Percentiles rank a stretch among this genome's conserved stretches.
These are phyloP conservation scores for Nomada ferruginata DNA, from an alignment of 2,888 invertebrate species.

Conservation along the genomic window DNA sequence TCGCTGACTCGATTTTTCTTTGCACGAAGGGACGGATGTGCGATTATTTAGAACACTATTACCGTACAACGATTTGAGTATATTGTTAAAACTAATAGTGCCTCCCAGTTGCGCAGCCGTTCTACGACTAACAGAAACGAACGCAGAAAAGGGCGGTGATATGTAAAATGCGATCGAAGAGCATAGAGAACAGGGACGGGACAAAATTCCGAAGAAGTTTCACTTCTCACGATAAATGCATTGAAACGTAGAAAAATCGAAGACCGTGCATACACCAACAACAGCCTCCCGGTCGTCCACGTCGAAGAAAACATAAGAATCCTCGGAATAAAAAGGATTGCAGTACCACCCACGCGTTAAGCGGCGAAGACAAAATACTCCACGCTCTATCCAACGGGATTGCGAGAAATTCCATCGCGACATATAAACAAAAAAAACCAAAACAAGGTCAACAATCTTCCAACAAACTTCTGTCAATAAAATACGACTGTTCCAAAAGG, in stretches of 20 bases:
- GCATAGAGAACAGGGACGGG: constrained; percentile 1
- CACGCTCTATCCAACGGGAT: not conserved
- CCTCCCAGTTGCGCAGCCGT: constrained; percentile 58
- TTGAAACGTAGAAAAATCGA: constrained; percentile 9
- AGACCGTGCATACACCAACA: not conserved
- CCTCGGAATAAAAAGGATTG: not conserved
- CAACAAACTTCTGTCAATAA: not conserved
- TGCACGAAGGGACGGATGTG: not conserved
- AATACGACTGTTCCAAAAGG: not conserved
- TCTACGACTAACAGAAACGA: constrained; percentile 26
- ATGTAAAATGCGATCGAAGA: constrained; percentile 22
- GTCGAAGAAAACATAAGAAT: not conserved
- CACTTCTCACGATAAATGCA: not conserved
- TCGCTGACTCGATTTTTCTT: not conserved
- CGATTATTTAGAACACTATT: not conserved
- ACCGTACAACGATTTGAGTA: constrained; percentile 17
- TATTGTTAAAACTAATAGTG: constrained; percentile 69
- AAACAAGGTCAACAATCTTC: not conserved
- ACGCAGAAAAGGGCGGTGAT: not conserved
- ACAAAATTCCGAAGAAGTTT: constrained; percentile 11
- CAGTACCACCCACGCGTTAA: not conserved
- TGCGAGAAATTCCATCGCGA: not conserved
- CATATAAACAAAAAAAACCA: not conserved
- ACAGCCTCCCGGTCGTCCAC: not conserved
- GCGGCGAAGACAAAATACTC: not conserved